A percentile compares a stretch with the other conserved stretches of the same genome.
Evolutionary conservation across 2,888 invertebrate genomes (phyloP).

Genomic region (Hecatera dysodea): DNA sequence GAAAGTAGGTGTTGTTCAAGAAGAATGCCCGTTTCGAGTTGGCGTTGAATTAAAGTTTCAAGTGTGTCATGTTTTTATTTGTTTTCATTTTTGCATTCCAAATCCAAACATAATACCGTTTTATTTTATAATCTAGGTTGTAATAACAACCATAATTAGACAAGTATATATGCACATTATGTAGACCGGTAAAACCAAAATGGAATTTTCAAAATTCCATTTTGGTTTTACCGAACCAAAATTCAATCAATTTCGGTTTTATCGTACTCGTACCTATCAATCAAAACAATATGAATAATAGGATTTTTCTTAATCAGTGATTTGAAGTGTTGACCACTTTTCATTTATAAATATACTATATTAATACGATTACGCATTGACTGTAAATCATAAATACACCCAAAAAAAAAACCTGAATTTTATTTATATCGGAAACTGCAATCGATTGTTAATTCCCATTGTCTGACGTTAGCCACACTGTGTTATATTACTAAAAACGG

Average conservation of each 20-base stretch:
- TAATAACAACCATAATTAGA: too few species aligned
- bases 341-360: background rate
- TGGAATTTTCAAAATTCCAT: too few species aligned
- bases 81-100: background rate
- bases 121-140: background rate
- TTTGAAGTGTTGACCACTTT: background rate
- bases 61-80: background rate
- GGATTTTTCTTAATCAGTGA: background rate
- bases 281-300: background rate
- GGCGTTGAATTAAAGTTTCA: slow-evolving; percentile 19
- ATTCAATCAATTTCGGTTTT: too few species aligned
- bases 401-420: background rate
- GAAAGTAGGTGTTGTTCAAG: slow-evolving; percentile 16
- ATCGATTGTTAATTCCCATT: slow-evolving; percentile 30
- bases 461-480: slow-evolving; percentile 34
- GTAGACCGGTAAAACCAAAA: background rate
- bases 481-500: slow-evolving; percentile 33
- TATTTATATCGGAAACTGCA: slow-evolving; percentile 4
- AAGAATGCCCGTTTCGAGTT: slow-evolving; percentile 22
- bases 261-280: background rate
- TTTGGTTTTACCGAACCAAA: too few species aligned
- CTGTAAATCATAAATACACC: background rate
- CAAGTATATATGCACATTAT: too few species aligned
- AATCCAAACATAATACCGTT: background rate
- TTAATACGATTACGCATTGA: background rate